Conservation (phyloP, 2,113 vertebrate species). For the Petrocephalus zakoni region DNA sequence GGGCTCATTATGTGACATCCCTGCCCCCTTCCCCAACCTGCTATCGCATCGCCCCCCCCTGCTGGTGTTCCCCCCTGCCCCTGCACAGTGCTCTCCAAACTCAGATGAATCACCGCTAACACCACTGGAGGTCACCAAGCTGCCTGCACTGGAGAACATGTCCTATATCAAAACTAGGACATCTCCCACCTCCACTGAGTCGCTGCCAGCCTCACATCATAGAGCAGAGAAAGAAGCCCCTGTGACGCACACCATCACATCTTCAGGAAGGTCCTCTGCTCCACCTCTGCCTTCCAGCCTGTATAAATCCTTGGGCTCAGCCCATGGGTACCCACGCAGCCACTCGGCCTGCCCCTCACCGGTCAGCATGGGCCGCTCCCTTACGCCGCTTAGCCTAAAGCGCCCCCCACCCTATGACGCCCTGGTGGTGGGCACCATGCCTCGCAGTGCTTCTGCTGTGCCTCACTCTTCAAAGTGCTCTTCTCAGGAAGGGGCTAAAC, state of each 20-base stretch:
- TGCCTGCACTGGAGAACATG: conserved; percentile 78
- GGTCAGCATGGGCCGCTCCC: conserved; percentile 81
- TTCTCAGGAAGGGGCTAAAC: conserved; percentile 71
- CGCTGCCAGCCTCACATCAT: conserved; percentile 57
- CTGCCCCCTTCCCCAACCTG: conserved; percentile 90
- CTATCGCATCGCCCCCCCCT: conserved; percentile 84
- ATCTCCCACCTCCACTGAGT: conserved; percentile 61
- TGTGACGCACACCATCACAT: conserved; percentile 64
- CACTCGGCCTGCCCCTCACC: conserved; percentile 91
- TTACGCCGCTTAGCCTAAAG: conserved; percentile 88
- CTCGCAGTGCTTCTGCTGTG: conserved; percentile 76
- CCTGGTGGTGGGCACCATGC: conserved; percentile 77
- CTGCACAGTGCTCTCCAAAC: conserved; percentile 86
- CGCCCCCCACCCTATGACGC: conserved; percentile 87
- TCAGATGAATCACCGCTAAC: conserved; percentile 95
- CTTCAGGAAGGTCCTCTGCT: conserved; percentile 76
- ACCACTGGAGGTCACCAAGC: conserved; percentile 83
- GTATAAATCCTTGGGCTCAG: conserved; percentile 75
- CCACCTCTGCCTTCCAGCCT: conserved; percentile 80
- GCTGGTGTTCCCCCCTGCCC: conserved; percentile 86
- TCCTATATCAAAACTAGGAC: conserved; percentile 72
- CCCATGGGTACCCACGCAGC: conserved; percentile 83
- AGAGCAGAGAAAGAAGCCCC: conserved; percentile 64
- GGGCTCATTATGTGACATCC: conserved; percentile 81
- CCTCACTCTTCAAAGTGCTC: conserved; percentile 69